phyloP scores from a whole-genome alignment of 2,888 invertebrate species.

The Eledona agricola region DNA sequence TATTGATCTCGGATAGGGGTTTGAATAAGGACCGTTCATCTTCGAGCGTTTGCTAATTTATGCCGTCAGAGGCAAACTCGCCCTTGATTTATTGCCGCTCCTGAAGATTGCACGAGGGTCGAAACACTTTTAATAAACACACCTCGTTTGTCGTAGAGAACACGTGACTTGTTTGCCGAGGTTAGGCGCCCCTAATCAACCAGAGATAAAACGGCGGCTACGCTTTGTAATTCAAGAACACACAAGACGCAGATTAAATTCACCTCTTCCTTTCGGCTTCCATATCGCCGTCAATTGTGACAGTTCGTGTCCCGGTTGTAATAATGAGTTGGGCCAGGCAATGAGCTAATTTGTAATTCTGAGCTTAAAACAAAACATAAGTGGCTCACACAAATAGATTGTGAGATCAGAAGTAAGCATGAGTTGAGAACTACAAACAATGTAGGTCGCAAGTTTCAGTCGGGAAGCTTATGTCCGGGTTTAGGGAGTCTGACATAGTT shows the following conservation, averaged over 20 bases:
- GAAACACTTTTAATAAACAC: slow-evolving; percentile 10
- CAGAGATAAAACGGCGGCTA: slow-evolving; percentile 23
- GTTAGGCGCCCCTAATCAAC: slow-evolving; percentile 16
- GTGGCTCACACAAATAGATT: slow-evolving; percentile 41
- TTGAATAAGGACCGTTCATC: slow-evolving; percentile 24
- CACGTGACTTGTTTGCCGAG: slow-evolving; percentile 19
- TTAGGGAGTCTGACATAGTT: slow-evolving; percentile 37
- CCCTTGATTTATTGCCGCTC: slow-evolving; percentile 43
- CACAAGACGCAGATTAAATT: slow-evolving; percentile 50
- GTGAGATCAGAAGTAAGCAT: slow-evolving; percentile 40
- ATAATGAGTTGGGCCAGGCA: too few relatives aligned
- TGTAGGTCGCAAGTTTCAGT: slow-evolving; percentile 39
- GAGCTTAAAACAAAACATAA: slow-evolving; percentile 42
- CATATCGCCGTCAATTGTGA: slow-evolving; percentile 37
- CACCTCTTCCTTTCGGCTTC: slow-evolving; percentile 48
- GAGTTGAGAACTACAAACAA: slow-evolving; percentile 43
- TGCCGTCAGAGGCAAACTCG: slow-evolving; percentile 45
- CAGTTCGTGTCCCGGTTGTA: slow-evolving; percentile 2
- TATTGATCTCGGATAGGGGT: slow-evolving; percentile 39
- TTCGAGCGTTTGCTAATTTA: slow-evolving; percentile 43
- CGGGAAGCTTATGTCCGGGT: slow-evolving; percentile 40
- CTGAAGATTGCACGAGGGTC: slow-evolving; percentile 35
- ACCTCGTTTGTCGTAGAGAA: slow-evolving; percentile 1
- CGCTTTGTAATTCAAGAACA: slow-evolving; percentile 48
- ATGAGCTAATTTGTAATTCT: slow-evolving; percentile 41